Conservation (phyloP, 35 echinoderm and acorn worm species). For the Apostichopus californicus region DNA sequence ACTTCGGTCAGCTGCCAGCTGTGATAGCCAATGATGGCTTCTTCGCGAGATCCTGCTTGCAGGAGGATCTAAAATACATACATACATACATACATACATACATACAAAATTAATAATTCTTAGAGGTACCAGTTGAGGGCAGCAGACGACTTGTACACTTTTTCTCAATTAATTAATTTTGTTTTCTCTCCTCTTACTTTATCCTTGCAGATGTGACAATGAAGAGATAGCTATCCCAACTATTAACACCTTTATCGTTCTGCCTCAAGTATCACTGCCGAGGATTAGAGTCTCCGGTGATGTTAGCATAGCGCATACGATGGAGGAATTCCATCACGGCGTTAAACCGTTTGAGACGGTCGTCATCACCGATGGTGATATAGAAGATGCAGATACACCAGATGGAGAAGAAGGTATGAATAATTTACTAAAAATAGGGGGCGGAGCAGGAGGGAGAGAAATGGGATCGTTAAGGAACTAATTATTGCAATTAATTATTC, state of each 20-base stretch:
- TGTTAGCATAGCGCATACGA: conserved; percentile 64
- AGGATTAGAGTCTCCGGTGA: conserved; percentile 79
- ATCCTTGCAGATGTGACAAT: conserved; percentile 75
- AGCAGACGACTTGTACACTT: neutral
- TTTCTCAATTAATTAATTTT: neutral
- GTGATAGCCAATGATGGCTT: neutral
- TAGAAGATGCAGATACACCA: conserved; percentile 51
- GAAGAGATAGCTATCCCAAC: conserved; percentile 71
- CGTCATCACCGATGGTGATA: conserved; percentile 69
- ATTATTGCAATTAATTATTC: neutral
- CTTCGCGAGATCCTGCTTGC: too few relatives aligned
- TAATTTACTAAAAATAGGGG: neutral
- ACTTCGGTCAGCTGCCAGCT: neutral
- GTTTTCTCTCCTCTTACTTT: neutral
- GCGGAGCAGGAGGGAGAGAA: neutral
- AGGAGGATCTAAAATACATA: neutral
- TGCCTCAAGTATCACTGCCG: conserved; percentile 70
- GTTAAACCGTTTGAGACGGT: conserved; percentile 72
- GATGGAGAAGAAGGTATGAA: conserved; percentile 34
- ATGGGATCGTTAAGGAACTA: neutral
- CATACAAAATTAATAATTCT: too few relatives aligned
- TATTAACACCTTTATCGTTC: conserved; percentile 76
- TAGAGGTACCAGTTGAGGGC: neutral
- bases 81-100: too few relatives aligned
- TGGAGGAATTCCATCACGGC: conserved; percentile 61